Evolutionary conservation across 2,888 invertebrate genomes (phyloP).

Genomic region (Drosophila paranaensis): DNA sequence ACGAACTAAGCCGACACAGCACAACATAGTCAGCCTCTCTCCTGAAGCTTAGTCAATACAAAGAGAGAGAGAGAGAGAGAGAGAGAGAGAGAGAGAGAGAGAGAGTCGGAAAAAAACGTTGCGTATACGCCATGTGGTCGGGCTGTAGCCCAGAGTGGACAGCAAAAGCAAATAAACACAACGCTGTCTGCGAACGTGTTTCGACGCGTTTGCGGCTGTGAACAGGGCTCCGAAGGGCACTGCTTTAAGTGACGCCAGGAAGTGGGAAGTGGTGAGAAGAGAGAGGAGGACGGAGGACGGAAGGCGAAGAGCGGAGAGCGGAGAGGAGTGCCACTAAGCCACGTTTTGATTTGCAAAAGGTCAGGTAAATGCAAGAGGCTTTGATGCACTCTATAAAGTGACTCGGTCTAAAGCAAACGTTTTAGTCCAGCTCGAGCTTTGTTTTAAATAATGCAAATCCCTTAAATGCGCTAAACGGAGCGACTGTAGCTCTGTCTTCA

Average conservation of each 20-base stretch:
- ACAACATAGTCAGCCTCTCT: constrained; percentile 18
- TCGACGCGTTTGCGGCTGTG: constrained; percentile 42
- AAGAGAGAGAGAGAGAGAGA: neutral
- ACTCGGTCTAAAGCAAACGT: constrained; percentile 20
- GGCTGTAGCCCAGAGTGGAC: constrained; percentile 20
- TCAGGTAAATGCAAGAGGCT: constrained; percentile 50
- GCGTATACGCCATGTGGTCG: constrained; percentile 65
- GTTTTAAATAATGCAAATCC: constrained; percentile 76
- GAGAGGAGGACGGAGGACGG: neutral
- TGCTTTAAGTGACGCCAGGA: constrained; percentile 26
- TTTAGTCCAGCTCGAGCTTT: constrained; percentile 31
- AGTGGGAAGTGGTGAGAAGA: neutral
- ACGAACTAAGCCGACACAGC: constrained; percentile 38
- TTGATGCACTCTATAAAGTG: constrained; percentile 46
- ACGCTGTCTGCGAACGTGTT: constrained; percentile 60
- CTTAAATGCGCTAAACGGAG: constrained; percentile 72
- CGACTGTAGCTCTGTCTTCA: constrained; percentile 27
- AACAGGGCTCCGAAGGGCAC: constrained; percentile 12
- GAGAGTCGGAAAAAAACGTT: constrained; percentile 13
- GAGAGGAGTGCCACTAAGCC: constrained; percentile 39
- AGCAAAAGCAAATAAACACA: constrained; percentile 69
- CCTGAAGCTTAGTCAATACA: constrained; percentile 50
- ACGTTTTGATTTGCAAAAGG: constrained; percentile 59
- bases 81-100: neutral
- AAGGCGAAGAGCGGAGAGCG: neutral